Base-by-base conservation (phyloP, 2,888 invertebrate species). In the Megalurothrips usitatus region DNA sequence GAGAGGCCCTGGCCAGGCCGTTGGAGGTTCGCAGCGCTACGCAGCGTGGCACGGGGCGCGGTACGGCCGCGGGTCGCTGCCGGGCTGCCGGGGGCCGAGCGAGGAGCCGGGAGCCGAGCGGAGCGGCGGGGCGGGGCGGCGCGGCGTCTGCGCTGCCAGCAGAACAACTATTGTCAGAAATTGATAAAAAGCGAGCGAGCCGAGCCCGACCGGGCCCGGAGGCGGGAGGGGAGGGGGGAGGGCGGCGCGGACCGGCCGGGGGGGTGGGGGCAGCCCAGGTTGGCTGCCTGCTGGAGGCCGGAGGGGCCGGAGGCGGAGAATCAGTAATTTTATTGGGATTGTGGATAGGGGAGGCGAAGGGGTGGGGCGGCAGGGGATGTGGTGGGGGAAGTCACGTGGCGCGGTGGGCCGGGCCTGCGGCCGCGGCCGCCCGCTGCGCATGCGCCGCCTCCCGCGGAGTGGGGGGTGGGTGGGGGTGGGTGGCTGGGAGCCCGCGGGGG, bases 391-490 rank as follows among this genome's bases (percentile, higher is more conserved):
- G 68, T 26, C 68, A 75, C 68, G 68, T 75, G 68, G 12, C 10
- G 68, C 26, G 68, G 68, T 75, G 68, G 68, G 68, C 68, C 26
- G 68, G 68, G 68, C 68, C 68, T 75, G 68, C 28, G 78, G 78
- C 63, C 17, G 79, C 52, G 81, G 78, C 80, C 79, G 79, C 78
- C 79, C 43, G 47, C 68, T 75, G 78, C 82, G 82, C 82, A 80
- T 48, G 78, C 63, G 79, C 34, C 47, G 63, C 63, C 48, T 0
- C 26, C 12, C 68, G 1, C 68, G 23, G 26, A 12, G 68, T 12
- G 26, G 68, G 68, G 68, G 68, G 68, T 23, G 68, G 23, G 8
- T 11, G 68, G 68, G 34, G 68, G 68, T 26, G 68, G 68, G 68
- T 26, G 68, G 68, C 68, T 12, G 68, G 68, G 68, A 26, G 26